Evolutionary conservation across 2,797 vertebrate genomes (phyloP).

Genomic region (Rousettus madagascariensis): DNA sequence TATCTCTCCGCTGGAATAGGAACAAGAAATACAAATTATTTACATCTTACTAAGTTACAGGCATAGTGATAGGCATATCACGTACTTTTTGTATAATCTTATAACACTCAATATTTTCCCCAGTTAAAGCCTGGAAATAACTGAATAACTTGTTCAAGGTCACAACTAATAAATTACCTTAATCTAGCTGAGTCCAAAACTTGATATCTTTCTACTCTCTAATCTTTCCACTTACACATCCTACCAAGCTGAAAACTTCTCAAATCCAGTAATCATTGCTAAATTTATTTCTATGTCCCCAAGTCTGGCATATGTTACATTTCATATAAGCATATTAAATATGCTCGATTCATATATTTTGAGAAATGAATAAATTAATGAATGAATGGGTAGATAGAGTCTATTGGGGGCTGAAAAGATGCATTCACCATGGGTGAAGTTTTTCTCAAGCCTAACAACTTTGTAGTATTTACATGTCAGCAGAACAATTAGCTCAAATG

Average conservation of each 20-base stretch:
- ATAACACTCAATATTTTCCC: conserved; percentile 50
- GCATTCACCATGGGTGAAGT: background rate
- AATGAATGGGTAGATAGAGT: background rate
- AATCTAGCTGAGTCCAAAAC: background rate
- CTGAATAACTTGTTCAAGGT: conserved; percentile 42
- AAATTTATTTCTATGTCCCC: background rate
- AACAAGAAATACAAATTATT: conserved; percentile 42
- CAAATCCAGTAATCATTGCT: background rate
- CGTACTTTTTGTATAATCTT: conserved; percentile 40
- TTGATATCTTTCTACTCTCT: conserved; percentile 31
- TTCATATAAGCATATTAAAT: background rate
- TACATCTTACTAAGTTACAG: background rate
- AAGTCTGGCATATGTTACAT: background rate
- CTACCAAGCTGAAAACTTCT: background rate
- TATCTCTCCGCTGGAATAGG: conserved; percentile 10
- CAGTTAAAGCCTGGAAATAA: conserved; percentile 38
- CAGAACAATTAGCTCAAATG: conserved; percentile 16
- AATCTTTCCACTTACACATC: background rate
- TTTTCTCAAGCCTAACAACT: background rate
- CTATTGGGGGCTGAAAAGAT: background rate
- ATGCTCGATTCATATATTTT: background rate
- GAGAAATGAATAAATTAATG: background rate
- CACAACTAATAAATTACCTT: conserved; percentile 67
- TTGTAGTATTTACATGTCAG: background rate
- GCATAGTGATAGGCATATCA: background rate